A percentile compares a stretch with the other conserved stretches of the same genome.
Evolutionary conservation across 2,888 invertebrate genomes (phyloP).

Genomic region (Troides helena): DNA sequence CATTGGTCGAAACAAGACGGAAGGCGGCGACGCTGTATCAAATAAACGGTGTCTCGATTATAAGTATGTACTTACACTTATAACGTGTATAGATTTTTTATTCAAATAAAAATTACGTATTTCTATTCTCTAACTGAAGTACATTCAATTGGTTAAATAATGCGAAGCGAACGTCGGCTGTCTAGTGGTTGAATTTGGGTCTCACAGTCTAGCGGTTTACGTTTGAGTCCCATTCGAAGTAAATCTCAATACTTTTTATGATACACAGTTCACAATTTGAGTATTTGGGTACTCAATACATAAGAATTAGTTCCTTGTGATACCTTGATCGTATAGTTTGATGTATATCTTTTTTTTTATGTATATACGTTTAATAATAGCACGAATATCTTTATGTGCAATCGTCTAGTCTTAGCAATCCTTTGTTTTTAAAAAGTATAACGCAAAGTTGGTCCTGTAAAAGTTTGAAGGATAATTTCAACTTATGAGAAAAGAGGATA

Average conservation of each 20-base stretch:
- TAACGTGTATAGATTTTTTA: not conserved
- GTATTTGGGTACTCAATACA: no score
- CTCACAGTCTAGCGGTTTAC: not conserved
- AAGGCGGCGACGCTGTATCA: slow-evolving; percentile 37
- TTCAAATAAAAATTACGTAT: not conserved
- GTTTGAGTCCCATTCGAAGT: not conserved
- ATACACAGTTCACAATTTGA: no score
- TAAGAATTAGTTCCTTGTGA: no score
- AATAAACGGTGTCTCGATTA: slow-evolving; percentile 29
- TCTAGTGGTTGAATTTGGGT: not conserved
- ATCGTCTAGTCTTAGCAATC: no score
- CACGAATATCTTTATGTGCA: no score
- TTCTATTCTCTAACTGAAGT: not conserved
- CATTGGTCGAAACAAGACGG: slow-evolving; percentile 34
- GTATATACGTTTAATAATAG: no score
- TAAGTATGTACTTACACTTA: slow-evolving; percentile 12
- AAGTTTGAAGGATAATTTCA: no score
- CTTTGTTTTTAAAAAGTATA: no score
- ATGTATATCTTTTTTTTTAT: no score
- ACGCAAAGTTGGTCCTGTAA: no score
- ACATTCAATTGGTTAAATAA: not conserved
- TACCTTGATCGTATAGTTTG: no score
- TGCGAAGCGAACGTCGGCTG: not conserved
- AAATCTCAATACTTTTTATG: not conserved
- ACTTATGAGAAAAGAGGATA: no score